phyloP scores from a whole-genome alignment of 2,113 vertebrate species.

The Triplophysa dalaica region DNA sequence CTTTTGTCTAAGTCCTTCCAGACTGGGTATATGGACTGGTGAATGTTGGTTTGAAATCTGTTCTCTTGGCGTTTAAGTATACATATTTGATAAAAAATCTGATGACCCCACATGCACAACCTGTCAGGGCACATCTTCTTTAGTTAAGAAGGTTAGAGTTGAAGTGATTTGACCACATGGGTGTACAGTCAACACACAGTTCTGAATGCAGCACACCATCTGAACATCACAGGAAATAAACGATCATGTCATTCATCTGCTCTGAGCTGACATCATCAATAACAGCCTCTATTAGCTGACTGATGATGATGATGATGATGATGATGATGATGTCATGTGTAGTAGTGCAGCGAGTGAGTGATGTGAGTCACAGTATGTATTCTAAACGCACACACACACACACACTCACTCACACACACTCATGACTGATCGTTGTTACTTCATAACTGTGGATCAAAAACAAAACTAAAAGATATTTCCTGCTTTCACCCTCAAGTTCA shows the following conservation, averaged over 20 bases:
- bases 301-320: slow-evolving; percentile 55
- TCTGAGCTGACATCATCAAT: slow-evolving; percentile 61
- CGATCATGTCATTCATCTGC: slow-evolving; percentile 39
- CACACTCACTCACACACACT: not conserved
- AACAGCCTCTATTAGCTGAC: slow-evolving; percentile 66
- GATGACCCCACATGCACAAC: no score
- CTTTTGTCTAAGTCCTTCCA: no score
- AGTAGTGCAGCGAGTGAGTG: slow-evolving; percentile 51
- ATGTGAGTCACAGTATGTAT: slow-evolving; percentile 33
- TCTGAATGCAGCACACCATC: slow-evolving; percentile 23
- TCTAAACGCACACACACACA: not conserved
- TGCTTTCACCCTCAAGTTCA: no score
- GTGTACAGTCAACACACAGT: not conserved
- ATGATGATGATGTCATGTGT: slow-evolving; percentile 51
- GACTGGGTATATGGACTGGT: no score
- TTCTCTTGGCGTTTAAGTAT: no score
- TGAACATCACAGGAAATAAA: slow-evolving; percentile 59
- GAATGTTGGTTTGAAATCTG: no score
- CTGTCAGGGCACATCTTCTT: no score
- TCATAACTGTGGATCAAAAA: not conserved
- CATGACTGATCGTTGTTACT: no score
- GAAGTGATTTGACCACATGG: not conserved
- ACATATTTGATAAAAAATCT: no score
- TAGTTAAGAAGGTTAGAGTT: no score
- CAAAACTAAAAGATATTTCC: slow-evolving; percentile 10